phyloP scores from a whole-genome alignment of 2,797 vertebrate genomes.

The Rhincodon typus region DNA sequence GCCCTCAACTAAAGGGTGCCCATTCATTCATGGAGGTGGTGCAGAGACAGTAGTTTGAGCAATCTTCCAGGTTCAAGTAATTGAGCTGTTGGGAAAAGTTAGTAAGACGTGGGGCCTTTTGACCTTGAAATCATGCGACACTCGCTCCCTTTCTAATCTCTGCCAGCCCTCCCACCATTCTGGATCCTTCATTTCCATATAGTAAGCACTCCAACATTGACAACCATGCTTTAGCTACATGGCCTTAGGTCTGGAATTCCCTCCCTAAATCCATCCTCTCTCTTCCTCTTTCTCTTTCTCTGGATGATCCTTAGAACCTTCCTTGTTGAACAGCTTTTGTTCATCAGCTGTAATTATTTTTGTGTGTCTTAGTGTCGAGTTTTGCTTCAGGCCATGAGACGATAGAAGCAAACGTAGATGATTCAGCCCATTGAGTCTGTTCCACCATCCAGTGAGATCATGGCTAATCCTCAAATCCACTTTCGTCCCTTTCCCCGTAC shows the following conservation, averaged over 20 bases:
- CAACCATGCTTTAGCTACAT: neutral
- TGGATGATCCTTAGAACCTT: neutral
- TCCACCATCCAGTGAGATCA: too few relatives aligned
- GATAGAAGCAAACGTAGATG: too few relatives aligned
- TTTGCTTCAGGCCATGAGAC: neutral
- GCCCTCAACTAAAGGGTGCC: neutral
- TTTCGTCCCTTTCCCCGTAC: too few relatives aligned
- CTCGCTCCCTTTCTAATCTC: neutral
- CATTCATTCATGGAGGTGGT: neutral
- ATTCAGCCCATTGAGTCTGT: too few relatives aligned
- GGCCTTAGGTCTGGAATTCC: neutral
- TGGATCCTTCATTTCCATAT: neutral
- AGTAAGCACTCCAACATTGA: neutral
- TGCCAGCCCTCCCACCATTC: neutral
- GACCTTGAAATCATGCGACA: neutral
- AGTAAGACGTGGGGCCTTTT: neutral
- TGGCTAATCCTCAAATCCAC: too few relatives aligned
- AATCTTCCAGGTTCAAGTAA: neutral
- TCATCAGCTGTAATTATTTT: neutral
- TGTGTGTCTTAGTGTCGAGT: too few relatives aligned
- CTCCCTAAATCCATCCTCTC: neutral
- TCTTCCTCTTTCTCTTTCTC: too few relatives aligned
- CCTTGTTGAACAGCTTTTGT: neutral
- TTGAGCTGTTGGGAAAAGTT: neutral
- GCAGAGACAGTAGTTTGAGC: neutral